phyloP scores from a whole-genome alignment of 2,888 invertebrate species.

The Acanthosepion esculentum region DNA sequence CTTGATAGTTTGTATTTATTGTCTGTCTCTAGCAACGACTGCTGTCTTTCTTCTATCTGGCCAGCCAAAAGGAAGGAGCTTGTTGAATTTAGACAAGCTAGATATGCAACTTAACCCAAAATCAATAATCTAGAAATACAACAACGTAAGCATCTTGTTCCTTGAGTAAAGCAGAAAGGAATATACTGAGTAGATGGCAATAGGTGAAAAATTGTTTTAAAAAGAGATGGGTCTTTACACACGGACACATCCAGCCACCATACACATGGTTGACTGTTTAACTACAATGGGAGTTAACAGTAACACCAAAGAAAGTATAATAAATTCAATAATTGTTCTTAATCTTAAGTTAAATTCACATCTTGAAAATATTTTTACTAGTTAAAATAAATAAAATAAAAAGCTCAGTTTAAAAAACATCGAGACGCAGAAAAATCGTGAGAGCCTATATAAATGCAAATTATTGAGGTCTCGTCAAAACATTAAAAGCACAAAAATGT shows the following conservation, averaged over 20 bases:
- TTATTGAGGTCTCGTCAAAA: background rate
- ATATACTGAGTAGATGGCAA: background rate
- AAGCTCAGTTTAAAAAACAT: background rate
- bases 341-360: background rate
- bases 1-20: background rate
- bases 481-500: background rate
- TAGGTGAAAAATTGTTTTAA: conserved; percentile 23
- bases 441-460: background rate
- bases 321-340: background rate
- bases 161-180: background rate
- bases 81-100: background rate
- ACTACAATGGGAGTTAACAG: background rate
- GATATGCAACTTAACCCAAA: background rate
- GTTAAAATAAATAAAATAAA: background rate
- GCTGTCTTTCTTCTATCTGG: background rate
- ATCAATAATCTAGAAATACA: background rate
- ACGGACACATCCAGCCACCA: background rate
- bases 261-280: background rate
- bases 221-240: background rate
- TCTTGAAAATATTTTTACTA: background rate
- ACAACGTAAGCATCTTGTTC: conserved; percentile 8
- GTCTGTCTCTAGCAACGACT: conserved; percentile 22
- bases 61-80: conserved; percentile 16
- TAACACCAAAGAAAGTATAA: no score
- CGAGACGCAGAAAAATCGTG: background rate